Evolutionary conservation across 2,888 invertebrate species (phyloP).

Genomic region (Venustoraphidia nigricollis): DNA sequence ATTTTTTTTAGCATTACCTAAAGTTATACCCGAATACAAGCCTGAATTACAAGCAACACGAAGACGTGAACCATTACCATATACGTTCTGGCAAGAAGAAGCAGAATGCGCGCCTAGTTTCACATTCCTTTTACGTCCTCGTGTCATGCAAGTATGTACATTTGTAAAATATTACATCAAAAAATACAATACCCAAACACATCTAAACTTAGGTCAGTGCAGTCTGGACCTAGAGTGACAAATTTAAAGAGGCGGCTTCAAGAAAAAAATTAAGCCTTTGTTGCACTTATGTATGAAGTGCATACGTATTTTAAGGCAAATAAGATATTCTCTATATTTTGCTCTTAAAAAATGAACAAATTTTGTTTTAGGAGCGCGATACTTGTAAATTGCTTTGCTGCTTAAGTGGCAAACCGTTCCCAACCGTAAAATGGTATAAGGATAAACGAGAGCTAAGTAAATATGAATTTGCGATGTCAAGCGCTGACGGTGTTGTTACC

Average conservation of each 20-base stretch:
- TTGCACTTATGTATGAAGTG: no score
- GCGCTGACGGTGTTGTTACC: constrained; percentile 90
- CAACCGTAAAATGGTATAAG: constrained; percentile 86
- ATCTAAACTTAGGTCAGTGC: not conserved
- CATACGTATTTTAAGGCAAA: not conserved
- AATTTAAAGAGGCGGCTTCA: not conserved
- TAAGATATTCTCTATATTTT: no score
- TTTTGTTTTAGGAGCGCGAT: constrained; percentile 40
- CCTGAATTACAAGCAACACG: constrained; percentile 57
- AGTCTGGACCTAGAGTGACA: not conserved
- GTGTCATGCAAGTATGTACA: constrained; percentile 74
- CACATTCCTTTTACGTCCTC: constrained; percentile 95
- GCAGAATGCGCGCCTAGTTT: constrained; percentile 89
- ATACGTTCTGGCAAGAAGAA: constrained; percentile 84
- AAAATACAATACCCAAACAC: not conserved
- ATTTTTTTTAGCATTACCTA: constrained; percentile 46
- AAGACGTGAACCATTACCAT: constrained; percentile 66
- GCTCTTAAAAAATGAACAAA: no score
- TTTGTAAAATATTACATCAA: not conserved
- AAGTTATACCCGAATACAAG: constrained; percentile 48
- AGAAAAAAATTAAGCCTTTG: not conserved
- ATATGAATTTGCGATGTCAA: constrained; percentile 79
- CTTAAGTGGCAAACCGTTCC: constrained; percentile 85
- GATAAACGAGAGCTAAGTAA: constrained; percentile 83
- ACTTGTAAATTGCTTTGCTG: constrained; percentile 97